Evolutionary conservation across 1,140 invertebrate species (phyloP).

Genomic region (Semibalanus balanoides): DNA sequence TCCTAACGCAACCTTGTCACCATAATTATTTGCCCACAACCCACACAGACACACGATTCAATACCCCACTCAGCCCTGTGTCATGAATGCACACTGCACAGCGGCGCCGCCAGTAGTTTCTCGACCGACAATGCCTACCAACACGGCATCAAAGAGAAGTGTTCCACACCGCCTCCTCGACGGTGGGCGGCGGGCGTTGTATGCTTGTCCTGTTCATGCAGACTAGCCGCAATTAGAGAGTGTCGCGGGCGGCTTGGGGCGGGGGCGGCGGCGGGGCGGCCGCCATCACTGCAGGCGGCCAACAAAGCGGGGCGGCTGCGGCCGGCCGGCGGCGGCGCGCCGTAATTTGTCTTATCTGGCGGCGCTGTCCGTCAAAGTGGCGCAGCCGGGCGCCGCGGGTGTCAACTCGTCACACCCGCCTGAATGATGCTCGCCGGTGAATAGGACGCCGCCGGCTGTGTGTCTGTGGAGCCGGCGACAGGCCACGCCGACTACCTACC

Average conservation of each 20-base stretch:
- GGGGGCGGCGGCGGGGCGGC: no score
- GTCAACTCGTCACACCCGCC: not conserved
- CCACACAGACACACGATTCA: no score
- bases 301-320: not conserved
- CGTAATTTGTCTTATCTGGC: not conserved
- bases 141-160: no score
- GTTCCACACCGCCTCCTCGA: not conserved
- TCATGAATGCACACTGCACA: no score
- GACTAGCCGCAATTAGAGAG: not conserved
- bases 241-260: no score
- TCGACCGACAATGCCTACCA: no score
- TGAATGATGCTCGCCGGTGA: not conserved
- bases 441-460: not conserved
- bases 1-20: no score
- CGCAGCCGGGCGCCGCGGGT: not conserved
- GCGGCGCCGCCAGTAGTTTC: no score
- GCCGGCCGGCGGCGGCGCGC: no score
- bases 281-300: not conserved
- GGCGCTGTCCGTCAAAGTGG: not conserved
- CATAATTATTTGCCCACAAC: no score
- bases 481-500: no score
- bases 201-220: not conserved
- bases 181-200: not conserved
- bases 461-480: not conserved
- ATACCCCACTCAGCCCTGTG: no score